Evolutionary conservation across 2,113 vertebrate species (phyloP).

Genomic region (Stigmatopora nigra): DNA sequence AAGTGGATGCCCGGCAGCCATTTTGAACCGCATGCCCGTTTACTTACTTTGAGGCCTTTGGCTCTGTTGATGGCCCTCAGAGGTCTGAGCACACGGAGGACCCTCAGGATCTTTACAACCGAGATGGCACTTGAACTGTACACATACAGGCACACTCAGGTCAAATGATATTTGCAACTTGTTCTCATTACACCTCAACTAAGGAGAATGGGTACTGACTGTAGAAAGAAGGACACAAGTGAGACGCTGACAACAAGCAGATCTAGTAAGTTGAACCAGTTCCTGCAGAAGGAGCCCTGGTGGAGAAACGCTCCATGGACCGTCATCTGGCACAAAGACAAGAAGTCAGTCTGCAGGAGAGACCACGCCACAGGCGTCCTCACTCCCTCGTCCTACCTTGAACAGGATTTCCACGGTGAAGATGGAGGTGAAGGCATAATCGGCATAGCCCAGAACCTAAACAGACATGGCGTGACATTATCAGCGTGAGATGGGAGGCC

Average conservation of each 20-base stretch:
- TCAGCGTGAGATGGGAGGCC: neutral
- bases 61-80: constrained; percentile 90
- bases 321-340: constrained; percentile 71
- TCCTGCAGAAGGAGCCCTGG: constrained; percentile 87
- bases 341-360: neutral
- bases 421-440: constrained; percentile 90
- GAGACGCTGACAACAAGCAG: constrained; percentile 90
- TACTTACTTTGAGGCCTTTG: constrained; percentile 84
- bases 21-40: neutral
- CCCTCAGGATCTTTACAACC: constrained; percentile 87
- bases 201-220: constrained; percentile 66
- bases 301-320: constrained; percentile 88
- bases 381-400: constrained; percentile 68
- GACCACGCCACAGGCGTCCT: neutral
- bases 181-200: neutral
- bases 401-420: constrained; percentile 89
- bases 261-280: constrained; percentile 89
- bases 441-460: constrained; percentile 86
- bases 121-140: constrained; percentile 88
- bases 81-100: constrained; percentile 82
- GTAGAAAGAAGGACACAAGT: constrained; percentile 84
- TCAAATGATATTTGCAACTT: neutral
- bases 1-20: neutral
- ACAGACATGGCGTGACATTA: neutral
- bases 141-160: neutral